These are phyloP conservation scores for Oxycera nigricornis DNA, from an alignment of 2,888 invertebrate genomes.

Conservation along the genomic window DNA sequence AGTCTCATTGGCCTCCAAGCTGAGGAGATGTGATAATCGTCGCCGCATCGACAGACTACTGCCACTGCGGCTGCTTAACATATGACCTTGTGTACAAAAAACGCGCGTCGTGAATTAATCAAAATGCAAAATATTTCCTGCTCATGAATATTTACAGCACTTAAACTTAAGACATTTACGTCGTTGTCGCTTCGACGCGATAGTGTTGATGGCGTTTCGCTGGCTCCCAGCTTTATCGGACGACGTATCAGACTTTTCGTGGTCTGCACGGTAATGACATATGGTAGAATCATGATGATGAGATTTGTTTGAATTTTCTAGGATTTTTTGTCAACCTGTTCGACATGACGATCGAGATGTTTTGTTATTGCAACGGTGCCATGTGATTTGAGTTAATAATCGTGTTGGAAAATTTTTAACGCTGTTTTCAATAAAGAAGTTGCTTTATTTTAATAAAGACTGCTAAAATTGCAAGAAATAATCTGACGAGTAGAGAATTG, in stretches of 20 bases:
- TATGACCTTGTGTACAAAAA: constrained; percentile 50
- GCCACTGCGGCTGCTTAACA: constrained; percentile 46
- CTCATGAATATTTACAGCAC: constrained; percentile 50
- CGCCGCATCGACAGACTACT: constrained; percentile 29
- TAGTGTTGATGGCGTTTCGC: constrained; percentile 14
- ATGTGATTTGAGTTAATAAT: too few relatives aligned
- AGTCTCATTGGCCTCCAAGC: neutral
- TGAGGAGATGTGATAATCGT: constrained; percentile 18
- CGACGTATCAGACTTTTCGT: constrained; percentile 1
- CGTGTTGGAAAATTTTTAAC: too few relatives aligned
- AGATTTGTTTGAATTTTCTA: neutral
- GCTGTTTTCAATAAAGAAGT: too few relatives aligned
- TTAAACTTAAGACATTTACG: constrained; percentile 41
- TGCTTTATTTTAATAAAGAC: too few relatives aligned
- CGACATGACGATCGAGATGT: neutral
- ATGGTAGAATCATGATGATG: neutral
- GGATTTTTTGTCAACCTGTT: neutral
- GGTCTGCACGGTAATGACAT: constrained; percentile 6
- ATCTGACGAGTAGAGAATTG: too few relatives aligned
- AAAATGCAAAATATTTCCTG: constrained; percentile 51
- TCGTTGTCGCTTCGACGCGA: constrained; percentile 19
- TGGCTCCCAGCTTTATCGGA: constrained; percentile 25
- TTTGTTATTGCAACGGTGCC: too few relatives aligned
- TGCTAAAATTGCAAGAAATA: too few relatives aligned
- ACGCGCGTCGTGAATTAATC: constrained; percentile 49